A percentile compares a stretch with the other conserved stretches of the same genome.
These are phyloP conservation scores for Craniophora ligustri DNA, from an alignment of 2,888 invertebrate genomes.

Conservation along the genomic window DNA sequence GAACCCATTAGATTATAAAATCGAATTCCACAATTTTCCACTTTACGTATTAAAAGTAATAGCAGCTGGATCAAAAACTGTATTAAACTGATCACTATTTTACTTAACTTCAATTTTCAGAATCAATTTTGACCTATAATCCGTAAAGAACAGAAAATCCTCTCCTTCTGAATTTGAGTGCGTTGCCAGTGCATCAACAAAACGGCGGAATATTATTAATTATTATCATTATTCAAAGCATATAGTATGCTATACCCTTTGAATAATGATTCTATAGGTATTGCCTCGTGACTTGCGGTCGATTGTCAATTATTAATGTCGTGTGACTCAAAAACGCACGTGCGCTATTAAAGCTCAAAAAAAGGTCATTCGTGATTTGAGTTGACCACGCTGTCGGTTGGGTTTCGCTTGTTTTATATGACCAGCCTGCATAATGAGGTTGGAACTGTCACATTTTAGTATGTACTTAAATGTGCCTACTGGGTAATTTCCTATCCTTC, in stretches of 20 bases:
- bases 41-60: conserved; percentile 18
- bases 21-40: conserved; percentile 40
- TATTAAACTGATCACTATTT: too few relatives aligned
- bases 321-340: conserved; percentile 78
- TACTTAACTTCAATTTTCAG: too few relatives aligned
- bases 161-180: neutral
- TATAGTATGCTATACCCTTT: conserved; percentile 71
- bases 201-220: conserved; percentile 50
- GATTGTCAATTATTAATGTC: conserved; percentile 83
- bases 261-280: too few relatives aligned
- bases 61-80: conserved; percentile 30
- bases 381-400: conserved; percentile 61
- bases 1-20: conserved; percentile 58
- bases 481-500: conserved; percentile 9
- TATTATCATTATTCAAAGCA: conserved; percentile 78
- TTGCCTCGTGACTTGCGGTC: conserved; percentile 78
- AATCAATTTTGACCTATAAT: conserved; percentile 19
- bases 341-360: conserved; percentile 74
- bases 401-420: conserved; percentile 51
- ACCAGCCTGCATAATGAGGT: conserved; percentile 57
- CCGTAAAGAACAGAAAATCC: too few relatives aligned
- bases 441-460: conserved; percentile 8
- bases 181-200: conserved; percentile 13
- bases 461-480: too few relatives aligned
- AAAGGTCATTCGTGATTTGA: conserved; percentile 78